These are phyloP conservation scores for Lingula anatina DNA, from an alignment of 2,888 invertebrate genomes.

Conservation along the genomic window DNA sequence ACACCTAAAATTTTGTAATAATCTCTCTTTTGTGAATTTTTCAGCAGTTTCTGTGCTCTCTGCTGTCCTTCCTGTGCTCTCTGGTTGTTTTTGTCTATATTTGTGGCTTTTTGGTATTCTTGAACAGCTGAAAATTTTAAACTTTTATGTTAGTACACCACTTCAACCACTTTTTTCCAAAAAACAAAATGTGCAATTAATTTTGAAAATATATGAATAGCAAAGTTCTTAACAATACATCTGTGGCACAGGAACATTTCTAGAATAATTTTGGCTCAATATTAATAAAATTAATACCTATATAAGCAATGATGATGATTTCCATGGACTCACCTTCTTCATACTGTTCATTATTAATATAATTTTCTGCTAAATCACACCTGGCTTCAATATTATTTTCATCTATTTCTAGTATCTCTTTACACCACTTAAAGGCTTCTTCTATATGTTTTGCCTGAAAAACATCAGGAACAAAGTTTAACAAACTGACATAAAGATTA, in stretches of 20 bases:
- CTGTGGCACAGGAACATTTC: too few species aligned
- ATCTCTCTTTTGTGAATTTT: slow-evolving; percentile 86
- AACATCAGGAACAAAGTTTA: too few species aligned
- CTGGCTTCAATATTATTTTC: slow-evolving; percentile 68
- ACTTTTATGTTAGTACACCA: too few species aligned
- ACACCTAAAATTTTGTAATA: slow-evolving; percentile 97
- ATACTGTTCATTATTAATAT: slow-evolving; percentile 81
- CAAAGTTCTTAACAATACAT: too few species aligned
- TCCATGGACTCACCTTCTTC: slow-evolving; percentile 74
- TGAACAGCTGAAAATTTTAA: slow-evolving; percentile 62
- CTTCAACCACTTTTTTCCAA: too few species aligned
- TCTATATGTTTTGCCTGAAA: slow-evolving; percentile 65
- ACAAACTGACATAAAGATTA: too few species aligned
- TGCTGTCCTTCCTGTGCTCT: slow-evolving; percentile 84
- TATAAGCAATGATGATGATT: too few species aligned
- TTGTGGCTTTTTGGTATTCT: slow-evolving; percentile 79
- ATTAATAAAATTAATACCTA: too few species aligned
- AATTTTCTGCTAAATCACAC: slow-evolving; percentile 90
- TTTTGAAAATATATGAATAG: too few species aligned
- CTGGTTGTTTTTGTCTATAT: slow-evolving; percentile 71
- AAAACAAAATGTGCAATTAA: too few species aligned
- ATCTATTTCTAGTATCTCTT: slow-evolving; percentile 69
- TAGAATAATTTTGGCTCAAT: too few species aligned
- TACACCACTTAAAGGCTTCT: slow-evolving; percentile 73
- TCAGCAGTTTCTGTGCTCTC: slow-evolving; percentile 84